phyloP scores from a whole-genome alignment of 2,113 vertebrate genomes.

The Dendropsophus ebraccatus region DNA sequence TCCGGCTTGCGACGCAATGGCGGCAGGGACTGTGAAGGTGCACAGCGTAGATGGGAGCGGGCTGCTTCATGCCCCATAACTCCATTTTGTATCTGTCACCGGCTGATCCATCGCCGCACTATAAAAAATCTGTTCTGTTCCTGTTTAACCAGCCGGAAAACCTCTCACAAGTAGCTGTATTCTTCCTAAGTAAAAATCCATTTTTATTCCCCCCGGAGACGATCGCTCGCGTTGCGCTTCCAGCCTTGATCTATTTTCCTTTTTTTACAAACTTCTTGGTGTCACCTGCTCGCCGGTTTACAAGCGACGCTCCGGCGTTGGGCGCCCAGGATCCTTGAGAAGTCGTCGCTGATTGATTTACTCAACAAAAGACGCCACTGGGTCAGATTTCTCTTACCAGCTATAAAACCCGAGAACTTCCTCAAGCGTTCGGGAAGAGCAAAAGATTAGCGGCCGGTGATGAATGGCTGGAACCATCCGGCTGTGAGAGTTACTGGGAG shows the following conservation, averaged over 20 bases:
- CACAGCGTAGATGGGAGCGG: neutral
- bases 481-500: constrained; percentile 42
- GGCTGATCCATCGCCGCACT: constrained; percentile 10
- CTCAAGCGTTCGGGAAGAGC: constrained; percentile 43
- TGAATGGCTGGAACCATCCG: constrained; percentile 40
- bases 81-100: constrained; percentile 41
- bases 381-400: constrained; percentile 56
- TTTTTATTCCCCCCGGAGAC: constrained; percentile 54
- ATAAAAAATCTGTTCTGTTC: constrained; percentile 39
- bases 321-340: constrained; percentile 54
- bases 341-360: constrained; percentile 56
- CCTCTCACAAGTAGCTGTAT: constrained; percentile 56
- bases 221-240: constrained; percentile 42
- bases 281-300: constrained; percentile 34
- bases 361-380: constrained; percentile 34
- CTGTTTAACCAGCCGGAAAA: constrained; percentile 58
- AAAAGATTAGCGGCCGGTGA: constrained; percentile 54
- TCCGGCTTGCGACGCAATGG: neutral
- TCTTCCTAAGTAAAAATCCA: constrained; percentile 58
- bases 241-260: constrained; percentile 56
- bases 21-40: neutral
- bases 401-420: constrained; percentile 54
- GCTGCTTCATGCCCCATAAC: constrained; percentile 22
- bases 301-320: constrained; percentile 40
- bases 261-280: constrained; percentile 52